phyloP scores from a whole-genome alignment of 2,888 invertebrate genomes.

The Dioctria rufipes region DNA sequence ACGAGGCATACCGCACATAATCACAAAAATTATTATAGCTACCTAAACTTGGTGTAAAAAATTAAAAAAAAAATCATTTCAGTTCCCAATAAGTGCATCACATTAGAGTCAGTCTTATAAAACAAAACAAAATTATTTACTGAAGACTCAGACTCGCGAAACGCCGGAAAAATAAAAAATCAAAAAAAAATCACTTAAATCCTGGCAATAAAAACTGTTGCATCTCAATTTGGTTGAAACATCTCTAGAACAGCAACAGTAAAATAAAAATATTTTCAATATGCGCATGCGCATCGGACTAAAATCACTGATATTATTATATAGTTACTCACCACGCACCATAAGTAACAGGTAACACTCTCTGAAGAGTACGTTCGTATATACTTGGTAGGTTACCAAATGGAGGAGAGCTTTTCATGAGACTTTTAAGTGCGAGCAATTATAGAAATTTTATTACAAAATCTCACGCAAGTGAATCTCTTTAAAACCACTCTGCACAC shows the following conservation, averaged over 20 bases:
- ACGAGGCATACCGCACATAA: too few species aligned
- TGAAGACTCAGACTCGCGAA: too few species aligned
- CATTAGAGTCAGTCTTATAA: neutral
- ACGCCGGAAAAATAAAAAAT: neutral
- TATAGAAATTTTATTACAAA: neutral
- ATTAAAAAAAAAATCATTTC: slow-evolving; percentile 21
- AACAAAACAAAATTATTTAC: too few species aligned
- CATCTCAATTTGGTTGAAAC: slow-evolving; percentile 58
- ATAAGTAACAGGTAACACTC: too few species aligned
- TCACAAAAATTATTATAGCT: too few species aligned
- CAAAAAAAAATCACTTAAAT: slow-evolving; percentile 53
- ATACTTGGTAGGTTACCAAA: too few species aligned
- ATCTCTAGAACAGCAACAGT: slow-evolving; percentile 12
- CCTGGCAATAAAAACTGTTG: slow-evolving; percentile 53
- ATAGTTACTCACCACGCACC: too few species aligned
- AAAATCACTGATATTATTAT: too few species aligned
- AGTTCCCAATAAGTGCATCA: slow-evolving; percentile 31
- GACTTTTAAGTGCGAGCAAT: neutral
- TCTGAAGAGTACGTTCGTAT: too few species aligned
- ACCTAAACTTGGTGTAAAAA: neutral
- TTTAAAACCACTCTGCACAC: neutral
- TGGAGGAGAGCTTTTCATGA: neutral
- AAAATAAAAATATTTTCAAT: neutral
- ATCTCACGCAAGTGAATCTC: neutral
- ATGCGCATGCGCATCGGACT: slow-evolving; percentile 14